Percentiles rank a stretch among this genome's conserved stretches.
phyloP scores from a whole-genome alignment of 2,797 vertebrate genomes.

The Acipenser transmontanus region DNA sequence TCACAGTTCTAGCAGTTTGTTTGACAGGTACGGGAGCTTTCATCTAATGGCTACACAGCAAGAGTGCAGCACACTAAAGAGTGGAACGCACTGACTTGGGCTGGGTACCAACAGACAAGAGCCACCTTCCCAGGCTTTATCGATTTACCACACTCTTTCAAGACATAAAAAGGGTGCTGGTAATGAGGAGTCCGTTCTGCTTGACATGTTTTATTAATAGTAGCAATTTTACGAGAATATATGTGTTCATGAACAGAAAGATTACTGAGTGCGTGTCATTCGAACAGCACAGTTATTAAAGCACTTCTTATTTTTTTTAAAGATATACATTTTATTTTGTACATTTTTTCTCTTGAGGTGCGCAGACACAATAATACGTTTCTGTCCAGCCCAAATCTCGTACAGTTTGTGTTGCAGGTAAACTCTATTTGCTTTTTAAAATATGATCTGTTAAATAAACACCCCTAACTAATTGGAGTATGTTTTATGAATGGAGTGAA shows the following conservation, averaged over 20 bases:
- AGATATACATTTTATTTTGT: constrained; percentile 21
- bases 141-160: constrained; percentile 52
- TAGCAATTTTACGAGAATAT: constrained; percentile 24
- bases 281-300: constrained; percentile 11
- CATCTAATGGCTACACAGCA: constrained; percentile 75
- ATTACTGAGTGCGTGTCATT: constrained; percentile 13
- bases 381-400: background rate
- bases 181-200: constrained; percentile 44
- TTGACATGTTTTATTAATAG: constrained; percentile 28
- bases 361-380: background rate
- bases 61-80: constrained; percentile 54
- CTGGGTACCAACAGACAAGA: constrained; percentile 47
- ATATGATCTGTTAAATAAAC: constrained; percentile 14
- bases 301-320: background rate
- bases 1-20: constrained; percentile 92
- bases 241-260: background rate
- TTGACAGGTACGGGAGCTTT: constrained; percentile 89
- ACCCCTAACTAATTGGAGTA: constrained; percentile 19
- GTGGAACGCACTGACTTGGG: constrained; percentile 44
- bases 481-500: constrained; percentile 18
- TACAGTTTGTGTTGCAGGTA: background rate
- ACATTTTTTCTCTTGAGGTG: constrained; percentile 19
- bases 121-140: constrained; percentile 52
- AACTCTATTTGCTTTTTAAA: constrained; percentile 1
- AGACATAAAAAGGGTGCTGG: constrained; percentile 40